Percentiles rank a stretch among this genome's conserved stretches.
These are phyloP conservation scores for Palythoa heliodiscus DNA, from an alignment of 92 coral and sea anemone species.

Conservation along the genomic window DNA sequence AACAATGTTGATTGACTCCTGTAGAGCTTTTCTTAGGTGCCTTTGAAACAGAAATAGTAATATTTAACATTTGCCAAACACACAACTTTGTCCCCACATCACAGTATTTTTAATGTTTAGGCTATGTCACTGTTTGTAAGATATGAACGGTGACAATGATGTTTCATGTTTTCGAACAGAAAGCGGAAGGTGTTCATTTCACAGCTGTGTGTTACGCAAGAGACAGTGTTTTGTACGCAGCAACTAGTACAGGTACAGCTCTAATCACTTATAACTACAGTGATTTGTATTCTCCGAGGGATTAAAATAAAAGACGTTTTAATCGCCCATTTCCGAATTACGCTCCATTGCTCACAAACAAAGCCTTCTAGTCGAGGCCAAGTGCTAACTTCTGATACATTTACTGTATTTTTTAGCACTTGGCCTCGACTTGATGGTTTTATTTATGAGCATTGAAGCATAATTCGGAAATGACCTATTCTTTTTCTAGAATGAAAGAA, in stretches of 20 bases:
- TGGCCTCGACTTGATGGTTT: too few species aligned
- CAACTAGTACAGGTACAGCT: constrained; percentile 78
- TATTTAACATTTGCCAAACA: neutral
- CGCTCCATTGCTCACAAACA: too few species aligned
- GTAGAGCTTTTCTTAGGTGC: neutral
- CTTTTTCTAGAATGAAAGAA: too few species aligned
- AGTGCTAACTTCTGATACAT: too few species aligned
- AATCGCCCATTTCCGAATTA: too few species aligned
- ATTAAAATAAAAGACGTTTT: too few species aligned
- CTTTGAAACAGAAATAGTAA: neutral
- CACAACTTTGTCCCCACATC: neutral
- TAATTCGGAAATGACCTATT: too few species aligned
- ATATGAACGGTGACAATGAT: neutral
- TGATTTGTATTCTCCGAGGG: too few species aligned
- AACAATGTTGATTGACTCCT: neutral
- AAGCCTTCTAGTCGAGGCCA: too few species aligned
- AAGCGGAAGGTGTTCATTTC: constrained; percentile 60
- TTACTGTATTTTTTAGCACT: too few species aligned
- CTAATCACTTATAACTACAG: neutral
- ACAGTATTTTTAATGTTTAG: neutral
- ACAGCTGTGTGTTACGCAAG: constrained; percentile 88
- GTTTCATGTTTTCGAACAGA: neutral
- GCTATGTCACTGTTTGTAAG: neutral
- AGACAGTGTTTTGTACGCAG: constrained; percentile 88
- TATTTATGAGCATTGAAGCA: too few species aligned